phyloP scores from a whole-genome alignment of 2,797 vertebrate genomes.

The Microchirus variegatus region DNA sequence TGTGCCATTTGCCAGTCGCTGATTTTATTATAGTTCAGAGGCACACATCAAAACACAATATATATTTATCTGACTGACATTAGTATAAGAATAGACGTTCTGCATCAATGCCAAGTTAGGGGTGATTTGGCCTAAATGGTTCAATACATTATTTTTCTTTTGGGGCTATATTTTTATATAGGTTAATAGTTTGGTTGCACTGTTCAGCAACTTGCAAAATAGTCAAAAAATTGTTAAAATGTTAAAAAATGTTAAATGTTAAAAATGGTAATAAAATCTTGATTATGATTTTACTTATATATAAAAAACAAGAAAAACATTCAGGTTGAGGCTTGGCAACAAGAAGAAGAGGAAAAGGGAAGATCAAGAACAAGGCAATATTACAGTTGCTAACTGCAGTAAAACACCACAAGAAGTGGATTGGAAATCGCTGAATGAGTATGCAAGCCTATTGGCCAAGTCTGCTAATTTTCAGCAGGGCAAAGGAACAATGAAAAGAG shows the following conservation, averaged over 20 bases:
- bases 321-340: conserved; percentile 19
- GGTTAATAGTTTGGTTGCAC: neutral
- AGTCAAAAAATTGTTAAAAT: too few relatives aligned
- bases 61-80: conserved; percentile 35
- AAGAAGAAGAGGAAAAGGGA: too few relatives aligned
- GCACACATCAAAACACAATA: conserved; percentile 13
- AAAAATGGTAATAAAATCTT: too few relatives aligned
- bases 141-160: neutral
- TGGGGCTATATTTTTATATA: conserved; percentile 17
- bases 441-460: conserved; percentile 32
- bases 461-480: conserved; percentile 32
- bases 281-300: conserved; percentile 12
- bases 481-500: conserved; percentile 18
- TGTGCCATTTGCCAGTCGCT: conserved; percentile 19
- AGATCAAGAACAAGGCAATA: too few relatives aligned
- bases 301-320: conserved; percentile 6
- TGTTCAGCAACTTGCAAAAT: too few relatives aligned
- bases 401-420: too few relatives aligned
- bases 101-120: conserved; percentile 22
- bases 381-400: too few relatives aligned
- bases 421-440: conserved; percentile 5
- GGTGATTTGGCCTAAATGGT: conserved; percentile 26
- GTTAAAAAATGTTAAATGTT: too few relatives aligned
- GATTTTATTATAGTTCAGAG: conserved; percentile 20
- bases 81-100: conserved; percentile 34